These are phyloP conservation scores for Sitodiplosis mosellana DNA, from an alignment of 1,140 invertebrate species.

Conservation along the genomic window DNA sequence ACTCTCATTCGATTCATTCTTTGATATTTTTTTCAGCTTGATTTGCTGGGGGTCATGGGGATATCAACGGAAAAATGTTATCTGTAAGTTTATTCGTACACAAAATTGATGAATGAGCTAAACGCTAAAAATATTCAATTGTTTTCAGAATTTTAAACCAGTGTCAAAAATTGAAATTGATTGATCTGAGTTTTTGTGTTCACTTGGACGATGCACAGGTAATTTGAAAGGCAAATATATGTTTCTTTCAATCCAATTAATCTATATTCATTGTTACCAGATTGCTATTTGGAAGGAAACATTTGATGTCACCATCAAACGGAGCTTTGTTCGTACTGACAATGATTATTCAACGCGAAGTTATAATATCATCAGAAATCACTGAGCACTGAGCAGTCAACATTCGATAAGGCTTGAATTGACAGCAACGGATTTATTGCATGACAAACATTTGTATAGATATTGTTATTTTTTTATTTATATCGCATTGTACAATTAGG, in stretches of 20 bases:
- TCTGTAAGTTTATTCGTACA: constrained; percentile 27
- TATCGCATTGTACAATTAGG: too few species aligned
- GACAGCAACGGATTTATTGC: too few species aligned
- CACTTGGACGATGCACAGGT: constrained; percentile 51
- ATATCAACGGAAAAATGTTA: constrained; percentile 51
- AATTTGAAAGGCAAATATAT: constrained; percentile 3
- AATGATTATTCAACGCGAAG: too few species aligned
- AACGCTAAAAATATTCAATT: constrained; percentile 3
- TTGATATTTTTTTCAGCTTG: too few species aligned
- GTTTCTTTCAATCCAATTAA: neutral
- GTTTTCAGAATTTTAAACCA: constrained; percentile 36
- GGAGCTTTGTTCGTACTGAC: constrained; percentile 12
- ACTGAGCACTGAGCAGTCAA: too few species aligned
- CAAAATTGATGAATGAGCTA: neutral
- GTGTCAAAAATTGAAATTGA: constrained; percentile 46
- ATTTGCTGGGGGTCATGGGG: constrained; percentile 59
- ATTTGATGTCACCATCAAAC: constrained; percentile 21
- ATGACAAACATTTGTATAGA: too few species aligned
- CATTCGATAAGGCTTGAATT: too few species aligned
- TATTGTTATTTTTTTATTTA: too few species aligned
- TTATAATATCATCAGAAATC: too few species aligned
- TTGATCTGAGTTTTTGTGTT: constrained; percentile 77
- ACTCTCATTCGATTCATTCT: too few species aligned
- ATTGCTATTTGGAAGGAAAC: constrained; percentile 16
- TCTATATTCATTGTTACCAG: constrained; percentile 5